Percentiles rank a stretch among this genome's conserved stretches.
These are phyloP conservation scores for Rhagoletis zephyria DNA, from an alignment of 1,140 invertebrate species.

Conservation along the genomic window DNA sequence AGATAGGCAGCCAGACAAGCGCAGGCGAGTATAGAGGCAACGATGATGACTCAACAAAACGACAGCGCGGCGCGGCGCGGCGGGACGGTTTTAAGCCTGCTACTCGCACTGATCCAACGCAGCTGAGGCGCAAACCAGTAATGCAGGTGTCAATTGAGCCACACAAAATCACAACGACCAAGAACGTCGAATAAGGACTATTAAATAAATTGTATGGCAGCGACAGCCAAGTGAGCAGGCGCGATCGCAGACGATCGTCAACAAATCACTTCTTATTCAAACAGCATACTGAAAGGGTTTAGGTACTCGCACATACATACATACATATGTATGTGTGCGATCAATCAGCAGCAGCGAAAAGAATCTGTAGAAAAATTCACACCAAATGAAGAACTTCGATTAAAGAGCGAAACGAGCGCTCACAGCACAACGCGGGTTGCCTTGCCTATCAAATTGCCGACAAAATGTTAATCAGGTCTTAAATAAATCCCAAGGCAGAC, in stretches of 20 bases:
- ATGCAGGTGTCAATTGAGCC: conserved; percentile 44
- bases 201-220: conserved; percentile 38
- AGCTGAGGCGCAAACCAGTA: conserved; percentile 37
- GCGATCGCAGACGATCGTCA: conserved; percentile 17
- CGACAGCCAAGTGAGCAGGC: background rate
- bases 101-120: conserved; percentile 15
- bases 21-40: background rate
- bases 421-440: background rate
- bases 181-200: conserved; percentile 35
- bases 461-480: conserved; percentile 41
- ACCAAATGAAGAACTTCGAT: conserved; percentile 24
- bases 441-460: conserved; percentile 18
- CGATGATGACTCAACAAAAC: conserved; percentile 45
- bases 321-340: background rate
- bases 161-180: background rate
- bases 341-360: conserved; percentile 6
- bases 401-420: too few relatives aligned
- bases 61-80: background rate
- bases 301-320: background rate
- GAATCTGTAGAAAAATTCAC: conserved; percentile 46
- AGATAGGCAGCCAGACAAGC: background rate
- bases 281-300: background rate
- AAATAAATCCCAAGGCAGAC: conserved; percentile 46
- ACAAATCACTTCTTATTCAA: background rate
- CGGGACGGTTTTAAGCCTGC: background rate